These are phyloP conservation scores for Dorcus parallelipipedus DNA, from an alignment of 2,888 invertebrate genomes.

Conservation along the genomic window DNA sequence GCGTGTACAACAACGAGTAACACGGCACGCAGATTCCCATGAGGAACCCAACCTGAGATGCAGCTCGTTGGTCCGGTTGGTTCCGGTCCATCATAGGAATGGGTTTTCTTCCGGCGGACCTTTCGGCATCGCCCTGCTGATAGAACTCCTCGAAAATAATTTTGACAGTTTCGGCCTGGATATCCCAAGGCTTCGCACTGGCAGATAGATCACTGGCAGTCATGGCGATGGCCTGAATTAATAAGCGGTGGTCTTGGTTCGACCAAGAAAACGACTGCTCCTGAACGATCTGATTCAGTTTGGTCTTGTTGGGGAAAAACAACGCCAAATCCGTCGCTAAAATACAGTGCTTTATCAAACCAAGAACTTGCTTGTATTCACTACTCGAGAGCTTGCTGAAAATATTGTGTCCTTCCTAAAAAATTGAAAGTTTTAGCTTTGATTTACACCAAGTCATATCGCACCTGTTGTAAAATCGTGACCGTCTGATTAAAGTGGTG, in stretches of 20 bases:
- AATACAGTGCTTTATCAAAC: slow-evolving; percentile 76
- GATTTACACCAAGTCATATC: neutral
- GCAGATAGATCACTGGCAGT: slow-evolving; percentile 81
- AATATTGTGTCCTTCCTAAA: slow-evolving; percentile 81
- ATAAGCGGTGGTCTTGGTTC: slow-evolving; percentile 61
- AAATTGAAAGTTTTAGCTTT: neutral
- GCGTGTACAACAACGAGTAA: slow-evolving; percentile 63
- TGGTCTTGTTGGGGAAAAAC: slow-evolving; percentile 74
- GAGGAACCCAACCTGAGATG: slow-evolving; percentile 79
- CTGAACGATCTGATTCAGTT: slow-evolving; percentile 55
- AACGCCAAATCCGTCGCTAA: slow-evolving; percentile 79
- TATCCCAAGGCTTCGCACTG: slow-evolving; percentile 79
- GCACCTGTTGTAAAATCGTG: slow-evolving; percentile 74
- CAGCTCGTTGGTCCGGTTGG: slow-evolving; percentile 70
- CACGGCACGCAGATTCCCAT: slow-evolving; percentile 79
- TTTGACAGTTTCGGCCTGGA: slow-evolving; percentile 73
- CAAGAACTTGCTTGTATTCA: slow-evolving; percentile 75
- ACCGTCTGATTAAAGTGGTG: slow-evolving; percentile 88
- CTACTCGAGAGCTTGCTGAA: slow-evolving; percentile 67
- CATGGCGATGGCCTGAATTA: slow-evolving; percentile 77
- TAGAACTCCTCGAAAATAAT: slow-evolving; percentile 83
- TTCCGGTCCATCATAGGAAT: slow-evolving; percentile 69
- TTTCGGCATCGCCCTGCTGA: slow-evolving; percentile 59
- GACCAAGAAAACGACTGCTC: slow-evolving; percentile 63
- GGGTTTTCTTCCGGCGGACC: slow-evolving; percentile 59